A percentile compares a stretch with the other conserved stretches of the same genome.
Evolutionary conservation across 2,888 invertebrate genomes (phyloP).

Genomic region (Periphyllus acericola): DNA sequence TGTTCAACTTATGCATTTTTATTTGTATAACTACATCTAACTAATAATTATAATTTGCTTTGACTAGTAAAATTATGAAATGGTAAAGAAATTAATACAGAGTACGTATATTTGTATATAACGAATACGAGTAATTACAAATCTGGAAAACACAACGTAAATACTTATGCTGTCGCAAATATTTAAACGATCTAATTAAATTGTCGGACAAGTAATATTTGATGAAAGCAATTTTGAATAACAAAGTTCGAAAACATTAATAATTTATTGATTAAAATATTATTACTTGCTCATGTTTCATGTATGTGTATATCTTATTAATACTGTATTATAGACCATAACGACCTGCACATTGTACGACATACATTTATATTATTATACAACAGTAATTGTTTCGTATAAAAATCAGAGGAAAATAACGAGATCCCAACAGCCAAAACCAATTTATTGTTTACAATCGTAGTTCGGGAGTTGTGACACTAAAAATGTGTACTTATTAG

Average conservation of each 20-base stretch:
- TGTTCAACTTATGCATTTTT: too few relatives aligned
- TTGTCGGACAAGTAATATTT: not conserved
- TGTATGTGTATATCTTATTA: too few relatives aligned
- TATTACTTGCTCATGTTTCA: not conserved
- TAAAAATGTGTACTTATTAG: not conserved
- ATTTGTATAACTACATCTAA: too few relatives aligned
- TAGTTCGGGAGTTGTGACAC: not conserved
- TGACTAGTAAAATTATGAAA: not conserved
- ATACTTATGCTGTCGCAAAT: not conserved
- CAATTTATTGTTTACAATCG: not conserved
- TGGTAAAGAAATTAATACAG: not conserved
- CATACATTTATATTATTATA: too few relatives aligned
- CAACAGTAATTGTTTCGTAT: too few relatives aligned
- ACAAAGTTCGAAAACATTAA: not conserved
- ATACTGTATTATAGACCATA: too few relatives aligned
- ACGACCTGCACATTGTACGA: too few relatives aligned
- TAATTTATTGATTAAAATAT: not conserved
- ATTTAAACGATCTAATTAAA: not conserved
- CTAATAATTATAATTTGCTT: not conserved
- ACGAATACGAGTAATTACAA: not conserved
- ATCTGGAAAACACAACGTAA: not conserved
- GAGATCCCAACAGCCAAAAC: not conserved
- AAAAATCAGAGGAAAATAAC: not conserved
- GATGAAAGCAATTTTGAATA: not conserved
- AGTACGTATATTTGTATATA: not conserved